These are phyloP conservation scores for Tautogolabrus adspersus DNA, from an alignment of 2,113 vertebrate species.

Conservation along the genomic window DNA sequence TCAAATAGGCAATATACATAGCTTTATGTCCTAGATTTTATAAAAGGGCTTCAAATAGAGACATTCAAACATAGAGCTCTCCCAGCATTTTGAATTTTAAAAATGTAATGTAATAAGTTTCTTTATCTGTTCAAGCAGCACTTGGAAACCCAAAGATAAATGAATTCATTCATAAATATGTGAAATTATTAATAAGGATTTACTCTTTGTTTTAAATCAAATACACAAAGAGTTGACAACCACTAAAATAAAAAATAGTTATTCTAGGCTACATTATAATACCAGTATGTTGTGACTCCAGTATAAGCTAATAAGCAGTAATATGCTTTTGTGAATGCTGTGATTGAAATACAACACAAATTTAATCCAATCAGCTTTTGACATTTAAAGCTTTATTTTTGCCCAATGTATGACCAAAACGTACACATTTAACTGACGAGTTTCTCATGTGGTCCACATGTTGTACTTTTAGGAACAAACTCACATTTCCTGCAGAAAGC, in stretches of 20 bases:
- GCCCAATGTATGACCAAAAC: not conserved
- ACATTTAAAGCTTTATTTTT: not conserved
- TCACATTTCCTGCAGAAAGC: not conserved
- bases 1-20: not conserved
- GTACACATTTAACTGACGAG: not conserved
- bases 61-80: not conserved
- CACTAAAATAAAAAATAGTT: too few relatives aligned
- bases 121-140: not conserved
- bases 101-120: not conserved
- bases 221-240: not conserved
- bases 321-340: not conserved
- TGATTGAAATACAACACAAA: not conserved
- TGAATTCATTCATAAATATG: too few relatives aligned
- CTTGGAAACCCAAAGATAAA: not conserved
- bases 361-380: not conserved
- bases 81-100: not conserved
- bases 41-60: not conserved
- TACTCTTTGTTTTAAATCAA: not conserved
- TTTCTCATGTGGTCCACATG: not conserved
- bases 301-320: not conserved
- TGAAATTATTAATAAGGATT: not conserved
- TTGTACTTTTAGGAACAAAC: not conserved
- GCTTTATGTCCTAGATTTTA: not conserved
- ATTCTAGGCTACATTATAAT: not conserved
- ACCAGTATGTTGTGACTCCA: not conserved